Evolutionary conservation across 2,888 invertebrate species (phyloP), one percentile per base, ranked within the genome.

Genomic region (Chorisops tibialis): DNA sequence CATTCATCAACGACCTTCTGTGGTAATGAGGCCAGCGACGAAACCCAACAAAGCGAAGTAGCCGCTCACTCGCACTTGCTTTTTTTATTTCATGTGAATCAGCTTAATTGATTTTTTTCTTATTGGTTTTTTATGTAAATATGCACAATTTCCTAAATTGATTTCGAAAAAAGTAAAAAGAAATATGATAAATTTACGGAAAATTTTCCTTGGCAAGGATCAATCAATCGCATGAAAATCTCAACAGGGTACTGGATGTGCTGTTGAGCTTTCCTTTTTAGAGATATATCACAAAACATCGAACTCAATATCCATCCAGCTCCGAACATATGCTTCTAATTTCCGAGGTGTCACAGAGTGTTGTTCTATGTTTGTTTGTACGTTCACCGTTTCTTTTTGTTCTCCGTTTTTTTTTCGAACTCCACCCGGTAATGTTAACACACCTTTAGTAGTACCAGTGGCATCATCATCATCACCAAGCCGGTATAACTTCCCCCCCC

Each of bases 311-410:
- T 22, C 39, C 39, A 21, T 39, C 14, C 21, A 12, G 39, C 52
- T 21, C 43, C 5, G 21, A 45, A 56, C 43, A 45, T 38, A 56
- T 43, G 56, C 56, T 56, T 56, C 43, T 43, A 45, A 56, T 56
- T 56, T 56, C 56, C 56, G 56, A 56, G 43, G 30, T 45, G 56
- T 56, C 56, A 56, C 41, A 54, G 21, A 47, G 41, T 54, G 52
- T 54, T 54, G 52, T 54, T 52, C 52, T 21, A 21, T 45, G 56
- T 45, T 45, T 35, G 56, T 21, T 56, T 39, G 35, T 39, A 19
- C 51, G 51, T 37, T 21, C 21, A 35, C 9, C n/a, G n/a, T n/a
- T n/a, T n/a, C n/a, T n/a, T n/a, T 30, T 30, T 30, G 30, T 30
- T 5, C 30, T 7, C 12, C 41, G 4, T 22, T 18, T 48, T 48